These are phyloP conservation scores for Dryas iulia DNA, from an alignment of 1,140 invertebrate species.

Conservation along the genomic window DNA sequence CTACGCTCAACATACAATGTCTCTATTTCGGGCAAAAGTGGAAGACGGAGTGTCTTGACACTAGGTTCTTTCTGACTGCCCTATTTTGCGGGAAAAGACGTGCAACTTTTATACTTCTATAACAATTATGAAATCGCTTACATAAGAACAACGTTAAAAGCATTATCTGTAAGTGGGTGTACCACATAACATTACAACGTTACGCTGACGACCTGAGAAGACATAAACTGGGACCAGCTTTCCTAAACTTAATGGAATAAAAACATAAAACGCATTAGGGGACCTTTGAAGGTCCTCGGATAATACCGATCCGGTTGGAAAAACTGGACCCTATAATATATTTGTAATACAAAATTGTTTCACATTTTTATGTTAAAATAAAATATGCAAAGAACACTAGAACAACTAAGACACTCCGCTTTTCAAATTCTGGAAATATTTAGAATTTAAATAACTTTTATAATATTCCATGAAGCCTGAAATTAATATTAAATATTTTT, in stretches of 20 bases:
- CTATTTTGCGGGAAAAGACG: too few species aligned
- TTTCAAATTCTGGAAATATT: too few species aligned
- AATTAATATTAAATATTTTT: too few species aligned
- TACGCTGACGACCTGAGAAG: constrained; percentile 9
- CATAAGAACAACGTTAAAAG: background rate
- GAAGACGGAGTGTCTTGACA: too few species aligned
- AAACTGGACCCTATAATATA: constrained; percentile 2
- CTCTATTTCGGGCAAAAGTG: too few species aligned
- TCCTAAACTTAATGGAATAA: constrained; percentile 45
- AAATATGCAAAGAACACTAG: too few species aligned
- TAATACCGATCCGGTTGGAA: constrained; percentile 28
- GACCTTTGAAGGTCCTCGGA: constrained; percentile 31
- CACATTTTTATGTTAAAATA: background rate
- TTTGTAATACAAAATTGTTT: constrained; percentile 11
- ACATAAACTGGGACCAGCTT: constrained; percentile 33
- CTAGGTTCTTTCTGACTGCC: too few species aligned
- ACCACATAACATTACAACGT: background rate
- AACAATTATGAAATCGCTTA: background rate
- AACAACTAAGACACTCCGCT: too few species aligned
- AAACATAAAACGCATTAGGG: constrained; percentile 49
- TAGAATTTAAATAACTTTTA: too few species aligned
- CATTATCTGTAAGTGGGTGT: background rate
- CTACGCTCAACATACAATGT: too few species aligned
- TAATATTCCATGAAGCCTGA: too few species aligned
- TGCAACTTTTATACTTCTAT: too few species aligned